Evolutionary conservation across 1,140 invertebrate genomes (phyloP).

Genomic region (Capitella teleta): DNA sequence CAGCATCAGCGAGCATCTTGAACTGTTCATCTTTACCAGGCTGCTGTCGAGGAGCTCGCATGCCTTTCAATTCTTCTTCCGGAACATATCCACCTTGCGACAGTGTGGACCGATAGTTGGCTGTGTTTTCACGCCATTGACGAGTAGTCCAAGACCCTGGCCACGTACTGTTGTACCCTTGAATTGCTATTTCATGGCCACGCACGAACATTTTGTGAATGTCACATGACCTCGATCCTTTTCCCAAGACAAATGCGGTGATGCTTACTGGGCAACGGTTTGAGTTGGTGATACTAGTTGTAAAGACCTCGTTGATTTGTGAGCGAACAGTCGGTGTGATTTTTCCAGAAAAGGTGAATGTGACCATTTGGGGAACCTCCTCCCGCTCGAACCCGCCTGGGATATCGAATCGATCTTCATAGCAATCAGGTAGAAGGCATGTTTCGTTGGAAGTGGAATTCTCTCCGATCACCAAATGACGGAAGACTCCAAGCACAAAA

Average conservation of each 20-base stretch:
- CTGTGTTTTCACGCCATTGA: slow-evolving; percentile 12
- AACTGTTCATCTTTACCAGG: slow-evolving; percentile 23
- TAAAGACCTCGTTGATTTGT: slow-evolving; percentile 39
- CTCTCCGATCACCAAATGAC: not conserved
- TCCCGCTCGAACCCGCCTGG: too few species aligned
- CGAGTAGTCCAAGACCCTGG: slow-evolving; percentile 14
- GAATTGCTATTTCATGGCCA: slow-evolving; percentile 73
- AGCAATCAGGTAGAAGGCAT: too few species aligned
- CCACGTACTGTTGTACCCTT: slow-evolving; percentile 54
- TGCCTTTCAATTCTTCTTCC: slow-evolving; percentile 18
- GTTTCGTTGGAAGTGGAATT: too few species aligned
- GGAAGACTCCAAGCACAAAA: too few species aligned
- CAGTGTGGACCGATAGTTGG: slow-evolving; percentile 13
- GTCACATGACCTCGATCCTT: slow-evolving; percentile 68
- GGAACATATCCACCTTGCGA: slow-evolving; percentile 14
- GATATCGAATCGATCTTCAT: too few species aligned
- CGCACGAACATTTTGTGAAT: slow-evolving; percentile 69
- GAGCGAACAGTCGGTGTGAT: slow-evolving; percentile 33
- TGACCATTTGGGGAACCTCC: slow-evolving; percentile 83
- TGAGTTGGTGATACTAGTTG: slow-evolving; percentile 52
- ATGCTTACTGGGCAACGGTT: slow-evolving; percentile 68
- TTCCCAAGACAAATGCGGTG: slow-evolving; percentile 71
- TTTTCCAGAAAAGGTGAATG: slow-evolving; percentile 63
- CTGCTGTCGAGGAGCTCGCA: slow-evolving; percentile 22
- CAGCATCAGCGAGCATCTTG: slow-evolving; percentile 16